Evolutionary conservation across 1,140 invertebrate genomes (phyloP).

Genomic region (Scaptomyza pallida): DNA sequence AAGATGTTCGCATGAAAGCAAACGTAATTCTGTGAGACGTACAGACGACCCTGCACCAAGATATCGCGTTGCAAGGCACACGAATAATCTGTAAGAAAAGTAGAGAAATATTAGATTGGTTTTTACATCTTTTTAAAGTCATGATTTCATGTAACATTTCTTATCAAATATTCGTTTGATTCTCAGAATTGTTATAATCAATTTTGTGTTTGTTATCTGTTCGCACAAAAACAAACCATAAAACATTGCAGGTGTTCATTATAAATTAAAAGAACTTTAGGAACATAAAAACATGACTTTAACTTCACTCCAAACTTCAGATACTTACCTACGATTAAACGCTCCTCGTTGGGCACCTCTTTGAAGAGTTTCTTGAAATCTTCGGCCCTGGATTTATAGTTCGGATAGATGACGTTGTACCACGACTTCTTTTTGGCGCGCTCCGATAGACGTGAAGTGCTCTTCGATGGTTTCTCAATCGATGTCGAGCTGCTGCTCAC

Average conservation of each 20-base stretch:
- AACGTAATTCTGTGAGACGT: conserved; percentile 96
- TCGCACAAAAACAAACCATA: too few species aligned
- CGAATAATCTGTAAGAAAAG: conserved; percentile 91
- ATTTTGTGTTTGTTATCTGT: too few species aligned
- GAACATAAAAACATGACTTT: neutral
- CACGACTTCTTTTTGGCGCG: conserved; percentile 91
- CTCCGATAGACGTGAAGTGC: conserved; percentile 80
- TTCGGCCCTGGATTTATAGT: conserved; percentile 95
- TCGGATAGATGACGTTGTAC: conserved; percentile 95
- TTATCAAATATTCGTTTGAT: too few species aligned
- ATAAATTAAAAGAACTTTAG: too few species aligned
- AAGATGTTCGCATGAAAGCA: conserved; percentile 98
- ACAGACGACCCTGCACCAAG: conserved; percentile 95
- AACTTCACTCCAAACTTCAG: neutral
- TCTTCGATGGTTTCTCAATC: conserved; percentile 70
- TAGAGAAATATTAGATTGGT: conserved; percentile 2
- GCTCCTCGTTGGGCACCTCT: conserved; percentile 94
- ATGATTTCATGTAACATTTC: too few species aligned
- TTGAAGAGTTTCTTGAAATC: conserved; percentile 97
- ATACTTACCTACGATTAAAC: conserved; percentile 94
- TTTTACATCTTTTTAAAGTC: too few species aligned
- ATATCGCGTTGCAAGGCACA: conserved; percentile 98
- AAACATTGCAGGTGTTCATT: neutral
- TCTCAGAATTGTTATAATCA: too few species aligned
- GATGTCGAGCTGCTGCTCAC: conserved; percentile 57